phyloP scores from a whole-genome alignment of 2,113 vertebrate genomes.

The Merops nubicus region DNA sequence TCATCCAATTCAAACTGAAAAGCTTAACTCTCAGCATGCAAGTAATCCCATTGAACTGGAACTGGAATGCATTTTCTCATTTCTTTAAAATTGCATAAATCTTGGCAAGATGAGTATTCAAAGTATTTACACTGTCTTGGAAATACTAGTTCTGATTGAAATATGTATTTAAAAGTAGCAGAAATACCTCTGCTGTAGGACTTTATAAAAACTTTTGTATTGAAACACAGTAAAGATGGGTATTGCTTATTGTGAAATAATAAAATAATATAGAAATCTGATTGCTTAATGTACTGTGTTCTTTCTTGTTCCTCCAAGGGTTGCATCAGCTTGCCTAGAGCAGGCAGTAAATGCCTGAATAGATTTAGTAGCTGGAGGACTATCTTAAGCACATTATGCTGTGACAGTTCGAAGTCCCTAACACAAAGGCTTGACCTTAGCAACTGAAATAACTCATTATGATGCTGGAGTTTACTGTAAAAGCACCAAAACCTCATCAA shows the following conservation, averaged over 20 bases:
- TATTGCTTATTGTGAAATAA: neutral
- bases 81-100: neutral
- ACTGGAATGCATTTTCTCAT: slow-evolving; percentile 30
- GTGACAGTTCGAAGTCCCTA: neutral
- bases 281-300: neutral
- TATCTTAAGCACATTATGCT: neutral
- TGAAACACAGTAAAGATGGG: neutral
- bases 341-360: neutral
- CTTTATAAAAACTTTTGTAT: neutral
- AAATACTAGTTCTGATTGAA: neutral
- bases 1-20: slow-evolving; percentile 39
- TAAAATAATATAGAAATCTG: neutral
- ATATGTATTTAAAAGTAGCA: neutral
- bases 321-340: neutral
- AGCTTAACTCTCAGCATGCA: slow-evolving; percentile 40
- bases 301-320: neutral
- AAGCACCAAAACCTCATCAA: neutral
- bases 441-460: neutral
- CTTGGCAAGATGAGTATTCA: neutral
- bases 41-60: slow-evolving; percentile 39
- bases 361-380: neutral
- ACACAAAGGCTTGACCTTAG: neutral
- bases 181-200: neutral
- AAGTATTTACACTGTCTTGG: neutral
- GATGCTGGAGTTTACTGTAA: neutral